Percentiles rank a stretch among this genome's conserved stretches.
These are phyloP conservation scores for Mimas tiliae DNA, from an alignment of 2,888 invertebrate genomes.

Conservation along the genomic window DNA sequence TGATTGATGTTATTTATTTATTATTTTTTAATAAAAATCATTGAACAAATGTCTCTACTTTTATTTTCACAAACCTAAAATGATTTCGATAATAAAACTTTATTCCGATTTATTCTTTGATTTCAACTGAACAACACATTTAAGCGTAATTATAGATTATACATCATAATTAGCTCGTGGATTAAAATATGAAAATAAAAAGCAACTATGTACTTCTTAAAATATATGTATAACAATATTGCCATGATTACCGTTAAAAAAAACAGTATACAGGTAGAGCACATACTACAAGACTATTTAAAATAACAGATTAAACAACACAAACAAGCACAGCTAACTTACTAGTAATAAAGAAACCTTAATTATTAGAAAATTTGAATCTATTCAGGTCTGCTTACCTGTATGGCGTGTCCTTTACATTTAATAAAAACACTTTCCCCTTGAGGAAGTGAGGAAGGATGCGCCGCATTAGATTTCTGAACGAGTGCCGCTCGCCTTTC, in stretches of 20 bases:
- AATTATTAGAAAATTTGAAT: slow-evolving; percentile 26
- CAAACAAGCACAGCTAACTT: neutral
- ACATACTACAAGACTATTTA: too few relatives aligned
- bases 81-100: neutral
- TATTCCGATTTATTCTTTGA: neutral
- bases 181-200: too few relatives aligned
- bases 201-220: too few relatives aligned
- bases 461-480: slow-evolving; percentile 42
- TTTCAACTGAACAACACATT: neutral
- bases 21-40: slow-evolving; percentile 74
- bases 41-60: slow-evolving; percentile 52
- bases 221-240: too few relatives aligned
- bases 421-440: slow-evolving; percentile 42
- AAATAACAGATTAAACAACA: neutral
- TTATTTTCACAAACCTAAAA: slow-evolving; percentile 33
- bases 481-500: slow-evolving; percentile 45
- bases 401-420: slow-evolving; percentile 17
- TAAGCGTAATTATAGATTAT: too few relatives aligned
- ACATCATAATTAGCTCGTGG: too few relatives aligned
- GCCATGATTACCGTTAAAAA: too few relatives aligned
- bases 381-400: slow-evolving; percentile 32
- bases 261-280: too few relatives aligned
- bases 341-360: neutral
- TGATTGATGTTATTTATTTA: slow-evolving; percentile 70
- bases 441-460: slow-evolving; percentile 37